Evolutionary conservation across 1,140 invertebrate genomes (phyloP).

Genomic region (Apis dorsata): DNA sequence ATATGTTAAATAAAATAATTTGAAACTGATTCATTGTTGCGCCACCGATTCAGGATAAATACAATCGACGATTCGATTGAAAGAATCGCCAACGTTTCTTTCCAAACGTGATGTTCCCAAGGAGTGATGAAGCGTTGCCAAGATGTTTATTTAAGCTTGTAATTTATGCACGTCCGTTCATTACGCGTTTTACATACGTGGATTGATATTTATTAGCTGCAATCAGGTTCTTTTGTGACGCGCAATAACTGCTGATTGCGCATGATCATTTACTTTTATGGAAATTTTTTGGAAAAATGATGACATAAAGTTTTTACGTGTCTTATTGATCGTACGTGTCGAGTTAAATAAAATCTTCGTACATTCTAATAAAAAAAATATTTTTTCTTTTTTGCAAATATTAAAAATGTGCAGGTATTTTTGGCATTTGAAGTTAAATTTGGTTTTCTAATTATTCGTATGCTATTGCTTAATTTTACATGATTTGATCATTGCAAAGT

Average conservation of each 20-base stretch:
- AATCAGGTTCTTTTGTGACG: conserved; percentile 1
- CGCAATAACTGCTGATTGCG: not conserved
- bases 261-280: not conserved
- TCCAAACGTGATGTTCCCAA: too few relatives aligned
- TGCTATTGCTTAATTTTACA: too few relatives aligned
- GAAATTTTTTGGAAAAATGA: not conserved
- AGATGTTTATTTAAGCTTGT: conserved; percentile 9
- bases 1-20: conserved; percentile 36
- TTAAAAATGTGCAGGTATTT: too few relatives aligned
- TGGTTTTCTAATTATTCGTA: too few relatives aligned
- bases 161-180: conserved; percentile 2
- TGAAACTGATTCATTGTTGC: conserved; percentile 9
- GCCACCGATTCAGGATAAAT: not conserved
- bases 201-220: conserved; percentile 6
- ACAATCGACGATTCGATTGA: not conserved
- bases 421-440: too few relatives aligned
- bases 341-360: too few relatives aligned
- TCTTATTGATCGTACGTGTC: not conserved
- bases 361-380: too few relatives aligned
- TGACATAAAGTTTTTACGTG: not conserved
- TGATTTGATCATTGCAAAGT: too few relatives aligned
- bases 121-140: not conserved
- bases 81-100: not conserved
- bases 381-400: too few relatives aligned
- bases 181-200: not conserved